Evolutionary conservation across 35 echinoderm and acorn worm species (phyloP).

Genomic region (Stichopus chloronotus): DNA sequence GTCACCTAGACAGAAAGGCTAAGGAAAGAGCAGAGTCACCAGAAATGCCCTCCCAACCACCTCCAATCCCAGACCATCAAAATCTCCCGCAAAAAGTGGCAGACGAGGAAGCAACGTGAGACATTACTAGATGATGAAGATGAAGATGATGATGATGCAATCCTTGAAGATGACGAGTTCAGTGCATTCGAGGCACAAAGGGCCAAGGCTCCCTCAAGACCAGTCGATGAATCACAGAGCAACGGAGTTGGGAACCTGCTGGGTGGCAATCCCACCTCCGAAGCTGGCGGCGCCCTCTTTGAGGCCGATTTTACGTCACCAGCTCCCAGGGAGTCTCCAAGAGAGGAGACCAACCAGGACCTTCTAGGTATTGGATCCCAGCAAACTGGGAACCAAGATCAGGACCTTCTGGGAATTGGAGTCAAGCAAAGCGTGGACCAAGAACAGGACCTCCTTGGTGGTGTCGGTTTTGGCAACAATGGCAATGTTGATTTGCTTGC

Average conservation of each 20-base stretch:
- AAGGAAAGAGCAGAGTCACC: slow-evolving; percentile 48
- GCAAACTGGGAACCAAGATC: not conserved
- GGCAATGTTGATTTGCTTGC: slow-evolving; percentile 82
- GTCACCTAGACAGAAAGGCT: slow-evolving; percentile 76
- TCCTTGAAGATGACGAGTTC: slow-evolving; percentile 66
- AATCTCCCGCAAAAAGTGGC: not conserved
- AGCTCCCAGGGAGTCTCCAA: slow-evolving; percentile 30
- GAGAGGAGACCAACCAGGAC: not conserved
- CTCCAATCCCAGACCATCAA: slow-evolving; percentile 30
- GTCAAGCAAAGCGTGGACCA: not conserved
- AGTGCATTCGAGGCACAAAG: slow-evolving; percentile 50
- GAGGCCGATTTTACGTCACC: slow-evolving; percentile 59
- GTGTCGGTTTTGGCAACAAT: slow-evolving; percentile 26
- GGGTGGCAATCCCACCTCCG: slow-evolving; percentile 37
- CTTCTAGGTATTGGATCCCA: not conserved
- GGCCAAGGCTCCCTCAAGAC: not conserved
- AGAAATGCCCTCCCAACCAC: not conserved
- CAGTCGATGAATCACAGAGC: not conserved
- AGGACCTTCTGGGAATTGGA: not conserved
- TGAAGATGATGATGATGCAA: not conserved
- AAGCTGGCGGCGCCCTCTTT: slow-evolving; percentile 37
- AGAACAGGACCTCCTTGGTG: slow-evolving; percentile 20
- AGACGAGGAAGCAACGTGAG: slow-evolving; percentile 67
- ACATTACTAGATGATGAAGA: slow-evolving; percentile 52
- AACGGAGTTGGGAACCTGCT: slow-evolving; percentile 59